phyloP scores from a whole-genome alignment of 2,113 vertebrate species.

The Pygoscelis antarcticus region DNA sequence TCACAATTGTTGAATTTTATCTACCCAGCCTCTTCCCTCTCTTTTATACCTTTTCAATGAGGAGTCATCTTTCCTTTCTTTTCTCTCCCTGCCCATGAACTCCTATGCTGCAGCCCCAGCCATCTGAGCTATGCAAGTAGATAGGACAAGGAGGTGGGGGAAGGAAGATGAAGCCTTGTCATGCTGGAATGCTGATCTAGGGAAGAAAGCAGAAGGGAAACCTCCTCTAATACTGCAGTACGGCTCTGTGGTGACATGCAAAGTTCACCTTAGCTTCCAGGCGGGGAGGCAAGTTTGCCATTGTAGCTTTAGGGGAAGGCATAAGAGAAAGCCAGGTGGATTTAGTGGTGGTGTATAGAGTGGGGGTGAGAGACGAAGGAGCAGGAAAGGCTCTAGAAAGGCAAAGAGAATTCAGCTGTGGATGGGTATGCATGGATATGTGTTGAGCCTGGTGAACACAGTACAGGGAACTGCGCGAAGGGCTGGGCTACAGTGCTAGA shows the following conservation, averaged over 20 bases:
- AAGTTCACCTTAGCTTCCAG: too few relatives aligned
- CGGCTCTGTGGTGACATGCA: neutral
- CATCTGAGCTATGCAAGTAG: fast-evolving
- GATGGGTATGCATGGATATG: fast-evolving
- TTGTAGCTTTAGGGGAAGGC: neutral
- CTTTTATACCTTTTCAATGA: neutral
- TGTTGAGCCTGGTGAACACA: neutral
- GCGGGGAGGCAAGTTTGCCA: fast-evolving
- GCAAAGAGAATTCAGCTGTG: neutral
- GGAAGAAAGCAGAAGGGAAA: neutral
- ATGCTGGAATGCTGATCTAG: neutral
- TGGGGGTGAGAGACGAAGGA: neutral
- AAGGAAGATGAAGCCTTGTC: neutral
- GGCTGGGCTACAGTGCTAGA: neutral
- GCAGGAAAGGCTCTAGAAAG: neutral
- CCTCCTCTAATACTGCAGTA: neutral
- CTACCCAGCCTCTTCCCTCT: neutral
- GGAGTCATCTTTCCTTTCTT: neutral
- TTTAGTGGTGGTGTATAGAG: neutral
- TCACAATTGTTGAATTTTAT: neutral
- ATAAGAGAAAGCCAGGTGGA: neutral
- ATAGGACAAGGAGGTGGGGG: neutral
- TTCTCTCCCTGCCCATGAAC: neutral
- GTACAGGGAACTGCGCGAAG: neutral
- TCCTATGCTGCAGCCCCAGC: neutral